Conservation (phyloP, 2,113 vertebrate species). For the Conger conger region DNA sequence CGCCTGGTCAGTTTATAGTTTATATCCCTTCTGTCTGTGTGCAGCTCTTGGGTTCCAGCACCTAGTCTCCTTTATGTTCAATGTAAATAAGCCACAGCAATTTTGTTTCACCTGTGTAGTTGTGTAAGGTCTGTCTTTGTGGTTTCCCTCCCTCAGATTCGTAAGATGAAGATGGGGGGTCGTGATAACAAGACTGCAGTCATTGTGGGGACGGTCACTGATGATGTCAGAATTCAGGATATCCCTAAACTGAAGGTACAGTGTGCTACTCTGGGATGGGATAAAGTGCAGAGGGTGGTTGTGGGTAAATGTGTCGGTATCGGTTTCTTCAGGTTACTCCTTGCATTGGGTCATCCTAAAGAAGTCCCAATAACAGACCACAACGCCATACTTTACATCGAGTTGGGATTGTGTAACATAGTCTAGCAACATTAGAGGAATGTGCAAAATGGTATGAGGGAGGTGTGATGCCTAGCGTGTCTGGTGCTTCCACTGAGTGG, state of each 20-base stretch:
- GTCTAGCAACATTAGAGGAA: no score
- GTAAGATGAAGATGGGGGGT: constrained; percentile 84
- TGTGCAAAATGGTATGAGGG: no score
- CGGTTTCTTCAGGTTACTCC: no score
- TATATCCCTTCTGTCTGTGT: neutral
- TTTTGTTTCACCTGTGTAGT: accelerated
- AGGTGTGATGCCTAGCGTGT: no score
- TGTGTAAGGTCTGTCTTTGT: neutral
- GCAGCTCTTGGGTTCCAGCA: neutral
- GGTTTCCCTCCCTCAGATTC: constrained; percentile 63
- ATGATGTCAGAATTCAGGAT: constrained; percentile 84
- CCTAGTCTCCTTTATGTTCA: neutral
- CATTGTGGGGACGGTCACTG: constrained; percentile 84
- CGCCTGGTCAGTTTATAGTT: constrained; percentile 83
- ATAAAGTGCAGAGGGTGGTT: neutral
- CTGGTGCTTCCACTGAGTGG: no score
- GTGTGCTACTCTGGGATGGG: neutral
- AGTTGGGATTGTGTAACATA: no score
- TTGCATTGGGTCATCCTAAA: no score
- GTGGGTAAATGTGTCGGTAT: neutral
- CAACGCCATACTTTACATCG: no score
- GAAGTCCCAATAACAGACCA: no score
- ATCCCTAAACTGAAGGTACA: constrained; percentile 86
- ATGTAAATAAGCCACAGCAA: no score
- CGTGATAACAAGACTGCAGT: constrained; percentile 83